Conservation (phyloP, 2,888 invertebrate species). For the Pilophorus perplexus region DNA sequence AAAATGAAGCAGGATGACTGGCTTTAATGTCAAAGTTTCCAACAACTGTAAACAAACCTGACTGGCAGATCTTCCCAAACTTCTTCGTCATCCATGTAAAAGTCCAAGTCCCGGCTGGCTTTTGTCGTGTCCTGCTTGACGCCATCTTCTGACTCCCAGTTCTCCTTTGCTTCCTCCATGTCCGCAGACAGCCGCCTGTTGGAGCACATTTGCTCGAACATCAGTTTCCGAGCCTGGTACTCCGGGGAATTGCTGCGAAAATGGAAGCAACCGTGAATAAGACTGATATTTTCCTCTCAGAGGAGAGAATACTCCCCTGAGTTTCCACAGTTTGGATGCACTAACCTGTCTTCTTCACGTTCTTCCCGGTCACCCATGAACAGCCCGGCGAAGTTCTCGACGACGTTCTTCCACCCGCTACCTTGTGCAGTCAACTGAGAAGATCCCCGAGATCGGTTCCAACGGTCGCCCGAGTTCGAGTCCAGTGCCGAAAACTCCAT, state of each 20-base stretch:
- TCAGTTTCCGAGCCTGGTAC: conserved; percentile 10
- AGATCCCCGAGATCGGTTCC: no score
- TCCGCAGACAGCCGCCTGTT: background rate
- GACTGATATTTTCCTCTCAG: no score
- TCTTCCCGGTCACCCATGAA: conserved; percentile 10
- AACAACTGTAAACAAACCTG: no score
- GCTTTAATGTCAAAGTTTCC: no score
- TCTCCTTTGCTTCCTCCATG: background rate
- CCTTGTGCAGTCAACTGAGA: background rate
- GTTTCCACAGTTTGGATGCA: no score
- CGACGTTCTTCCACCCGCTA: conserved; percentile 8
- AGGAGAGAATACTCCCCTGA: no score
- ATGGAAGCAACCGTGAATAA: background rate
- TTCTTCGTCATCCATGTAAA: conserved; percentile 30
- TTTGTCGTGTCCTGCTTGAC: background rate
- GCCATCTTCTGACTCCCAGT: conserved; percentile 6
- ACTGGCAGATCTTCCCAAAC: conserved; percentile 25
- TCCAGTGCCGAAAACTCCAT: conserved; percentile 4
- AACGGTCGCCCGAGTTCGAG: background rate
- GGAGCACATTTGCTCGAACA: conserved; percentile 30
- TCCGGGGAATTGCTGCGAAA: background rate
- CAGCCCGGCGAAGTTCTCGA: conserved; percentile 17
- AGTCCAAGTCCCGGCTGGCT: background rate
- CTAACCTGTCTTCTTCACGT: conserved; percentile 1
- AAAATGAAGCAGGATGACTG: background rate